A percentile compares a stretch with the other conserved stretches of the same genome.
Conservation (phyloP, 2,113 vertebrate genomes). For the Taurulus bubalis region DNA sequence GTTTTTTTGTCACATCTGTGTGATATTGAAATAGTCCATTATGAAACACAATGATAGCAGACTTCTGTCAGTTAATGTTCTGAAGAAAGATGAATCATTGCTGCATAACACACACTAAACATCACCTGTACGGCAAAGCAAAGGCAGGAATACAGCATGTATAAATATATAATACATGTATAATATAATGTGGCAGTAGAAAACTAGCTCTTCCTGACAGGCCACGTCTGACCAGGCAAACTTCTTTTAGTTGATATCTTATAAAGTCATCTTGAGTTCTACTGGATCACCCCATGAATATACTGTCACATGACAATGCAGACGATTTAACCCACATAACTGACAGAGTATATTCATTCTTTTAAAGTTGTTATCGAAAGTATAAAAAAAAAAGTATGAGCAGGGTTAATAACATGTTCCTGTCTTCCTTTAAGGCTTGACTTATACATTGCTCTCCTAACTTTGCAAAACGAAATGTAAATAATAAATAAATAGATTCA, state of each 20-base stretch:
- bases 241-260: neutral
- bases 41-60: neutral
- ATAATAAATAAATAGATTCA: neutral
- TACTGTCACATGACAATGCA: neutral
- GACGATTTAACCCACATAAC: neutral
- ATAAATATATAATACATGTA: too few species aligned
- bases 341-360: neutral
- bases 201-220: neutral
- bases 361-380: too few species aligned
- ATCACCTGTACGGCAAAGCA: neutral
- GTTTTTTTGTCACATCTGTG: neutral
- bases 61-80: neutral
- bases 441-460: too few species aligned
- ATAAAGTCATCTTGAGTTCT: neutral
- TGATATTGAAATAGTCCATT: neutral
- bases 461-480: neutral
- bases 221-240: too few species aligned
- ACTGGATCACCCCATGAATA: neutral
- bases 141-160: neutral
- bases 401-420: neutral
- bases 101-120: neutral
- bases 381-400: too few species aligned
- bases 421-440: too few species aligned
- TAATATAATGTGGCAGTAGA: neutral
- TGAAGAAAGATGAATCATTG: neutral